phyloP scores from a whole-genome alignment of 2,113 vertebrate genomes.

The Bos javanicus region DNA sequence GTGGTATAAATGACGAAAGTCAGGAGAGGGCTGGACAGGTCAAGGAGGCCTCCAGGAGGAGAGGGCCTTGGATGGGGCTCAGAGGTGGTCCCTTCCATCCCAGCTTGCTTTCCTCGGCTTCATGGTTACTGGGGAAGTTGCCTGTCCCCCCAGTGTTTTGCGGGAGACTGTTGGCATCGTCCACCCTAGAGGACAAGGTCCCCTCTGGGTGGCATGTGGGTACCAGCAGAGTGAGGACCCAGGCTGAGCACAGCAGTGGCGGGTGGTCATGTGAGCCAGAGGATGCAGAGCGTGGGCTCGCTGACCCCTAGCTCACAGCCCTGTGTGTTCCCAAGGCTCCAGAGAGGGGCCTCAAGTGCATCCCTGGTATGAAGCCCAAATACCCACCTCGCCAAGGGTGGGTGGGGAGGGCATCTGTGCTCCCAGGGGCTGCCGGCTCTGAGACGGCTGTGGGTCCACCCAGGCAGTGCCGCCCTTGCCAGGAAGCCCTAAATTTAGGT shows the following conservation, averaged over 20 bases:
- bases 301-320: background rate
- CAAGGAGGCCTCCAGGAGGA: background rate
- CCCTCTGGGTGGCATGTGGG: background rate
- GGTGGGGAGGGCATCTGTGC: background rate
- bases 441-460: conserved; percentile 41
- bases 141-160: background rate
- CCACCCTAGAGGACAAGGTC: background rate
- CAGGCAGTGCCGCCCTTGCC: conserved; percentile 60
- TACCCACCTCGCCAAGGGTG: background rate
- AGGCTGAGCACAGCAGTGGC: background rate
- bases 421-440: conserved; percentile 10
- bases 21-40: background rate
- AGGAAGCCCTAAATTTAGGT: conserved; percentile 80
- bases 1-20: background rate
- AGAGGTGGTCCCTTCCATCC: background rate
- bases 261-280: background rate
- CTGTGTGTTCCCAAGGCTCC: background rate
- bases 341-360: background rate
- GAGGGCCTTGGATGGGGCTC: background rate
- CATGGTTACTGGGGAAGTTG: background rate
- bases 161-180: background rate
- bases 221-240: background rate
- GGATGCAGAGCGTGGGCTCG: background rate
- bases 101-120: background rate
- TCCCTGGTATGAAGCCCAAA: background rate